Evolutionary conservation across 1,140 invertebrate genomes (phyloP), one percentile per base, ranked within the genome.

Genomic region (Nephotettix cincticeps): DNA sequence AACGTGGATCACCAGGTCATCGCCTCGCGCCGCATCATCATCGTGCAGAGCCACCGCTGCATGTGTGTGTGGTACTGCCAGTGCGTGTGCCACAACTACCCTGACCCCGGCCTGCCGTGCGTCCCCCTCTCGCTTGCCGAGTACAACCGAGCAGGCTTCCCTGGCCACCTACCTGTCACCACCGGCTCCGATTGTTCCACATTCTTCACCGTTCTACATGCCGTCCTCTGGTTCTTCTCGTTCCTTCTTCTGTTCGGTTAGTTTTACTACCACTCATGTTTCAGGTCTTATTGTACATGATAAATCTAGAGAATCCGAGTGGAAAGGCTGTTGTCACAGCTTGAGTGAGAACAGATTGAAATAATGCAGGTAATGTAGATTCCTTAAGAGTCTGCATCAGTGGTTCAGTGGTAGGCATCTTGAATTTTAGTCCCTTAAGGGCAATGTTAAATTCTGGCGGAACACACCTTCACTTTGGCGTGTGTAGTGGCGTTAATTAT

Each of bases 101-200:
- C 78, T 4, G 40, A 61, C 0, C 70, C 72, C 32, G 78, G 77
- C n/a, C 73, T 79, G 13, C 74, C 74, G 56, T 83, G 84, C 72
- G 73, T 51, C 29, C 78, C 79, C 0, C 78, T 83, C 75, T 77
- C 76, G 23, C 54, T 76, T 71, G 73, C 79, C 27, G 77, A 81
- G 73, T 84, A 83, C 75, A 80, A 81, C 63, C 79, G 78, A 0
- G 81, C 83, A 43, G 83, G 83, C 28, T 84, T 83, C 73, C 79
- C 77, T 65, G 82, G 83, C 11, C 74, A 81, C 4, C 65, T 82
- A 29, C 81, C 83, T 0, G 65, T 78, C n/a, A 28, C 29, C 4
- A 25, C 4, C 9, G 21, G 27, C 4, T 14, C 56, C 9, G 23
- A 61, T 9, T 61, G 56, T 29, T 25, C 23, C 14, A 25, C 27